phyloP scores from a whole-genome alignment of 2,797 vertebrate species.

The Gallinago solitaria region DNA sequence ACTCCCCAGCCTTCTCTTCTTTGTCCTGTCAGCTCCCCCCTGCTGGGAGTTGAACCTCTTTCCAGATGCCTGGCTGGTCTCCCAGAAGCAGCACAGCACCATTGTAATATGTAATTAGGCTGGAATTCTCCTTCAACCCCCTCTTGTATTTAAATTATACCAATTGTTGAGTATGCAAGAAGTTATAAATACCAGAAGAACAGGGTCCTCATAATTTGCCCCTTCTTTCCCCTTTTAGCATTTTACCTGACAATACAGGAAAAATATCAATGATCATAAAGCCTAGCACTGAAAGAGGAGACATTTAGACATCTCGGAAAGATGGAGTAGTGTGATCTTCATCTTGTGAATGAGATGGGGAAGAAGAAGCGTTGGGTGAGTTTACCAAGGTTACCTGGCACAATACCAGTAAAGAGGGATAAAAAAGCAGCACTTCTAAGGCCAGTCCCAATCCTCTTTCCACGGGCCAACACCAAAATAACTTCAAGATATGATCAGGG shows the following conservation, averaged over 20 bases:
- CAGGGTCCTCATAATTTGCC: background rate
- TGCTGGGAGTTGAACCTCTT: conserved; percentile 41
- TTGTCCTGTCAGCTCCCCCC: conserved; percentile 45
- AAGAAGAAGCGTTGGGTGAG: background rate
- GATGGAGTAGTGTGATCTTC: background rate
- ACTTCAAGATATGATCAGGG: background rate
- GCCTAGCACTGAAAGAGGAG: background rate
- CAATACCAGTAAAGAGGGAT: background rate
- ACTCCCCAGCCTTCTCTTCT: conserved; percentile 20
- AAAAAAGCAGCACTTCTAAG: background rate
- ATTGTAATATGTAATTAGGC: conserved; percentile 56
- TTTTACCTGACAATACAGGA: background rate
- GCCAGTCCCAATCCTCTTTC: background rate
- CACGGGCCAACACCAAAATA: background rate
- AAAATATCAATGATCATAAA: background rate
- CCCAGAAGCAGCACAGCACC: conserved; percentile 61
- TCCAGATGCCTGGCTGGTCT: conserved; percentile 68
- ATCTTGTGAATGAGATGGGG: background rate
- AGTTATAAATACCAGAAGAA: background rate
- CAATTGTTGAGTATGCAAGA: background rate
- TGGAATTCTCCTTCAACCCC: conserved; percentile 48
- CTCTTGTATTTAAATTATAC: conserved; percentile 19
- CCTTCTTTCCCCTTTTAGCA: background rate
- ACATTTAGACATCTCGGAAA: background rate
- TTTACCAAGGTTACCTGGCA: background rate